phyloP scores from a whole-genome alignment of 2,797 vertebrate species.

The Acomys russatus region DNA sequence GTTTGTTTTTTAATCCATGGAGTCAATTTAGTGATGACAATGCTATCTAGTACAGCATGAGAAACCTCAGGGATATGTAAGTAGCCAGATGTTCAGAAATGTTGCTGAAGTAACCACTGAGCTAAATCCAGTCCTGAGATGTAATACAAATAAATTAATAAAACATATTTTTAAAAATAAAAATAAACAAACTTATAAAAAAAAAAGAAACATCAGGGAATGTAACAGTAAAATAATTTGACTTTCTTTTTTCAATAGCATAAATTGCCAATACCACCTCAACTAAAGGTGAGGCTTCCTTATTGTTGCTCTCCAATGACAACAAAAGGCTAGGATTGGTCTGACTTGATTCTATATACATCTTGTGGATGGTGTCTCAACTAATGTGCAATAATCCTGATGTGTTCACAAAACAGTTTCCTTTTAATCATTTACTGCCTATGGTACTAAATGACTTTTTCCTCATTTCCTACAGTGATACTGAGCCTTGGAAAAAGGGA shows the following conservation, averaged over 20 bases:
- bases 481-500: neutral
- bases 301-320: neutral
- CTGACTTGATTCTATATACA: neutral
- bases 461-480: neutral
- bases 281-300: neutral
- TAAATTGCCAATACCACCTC: neutral
- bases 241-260: neutral
- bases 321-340: neutral
- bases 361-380: neutral
- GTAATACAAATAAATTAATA: too few relatives aligned
- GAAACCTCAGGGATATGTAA: neutral
- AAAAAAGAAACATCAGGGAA: too few relatives aligned
- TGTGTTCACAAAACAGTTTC: neutral
- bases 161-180: too few relatives aligned
- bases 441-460: neutral
- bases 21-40: neutral
- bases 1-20: neutral
- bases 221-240: neutral
- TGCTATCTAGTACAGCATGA: neutral
- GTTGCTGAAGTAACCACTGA: too few relatives aligned
- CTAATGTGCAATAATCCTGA: neutral
- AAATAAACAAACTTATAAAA: too few relatives aligned
- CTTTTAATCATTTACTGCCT: neutral
- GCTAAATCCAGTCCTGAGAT: too few relatives aligned
- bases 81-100: too few relatives aligned